A percentile compares a stretch with the other conserved stretches of the same genome.
These are phyloP conservation scores for Ptilorrhoa leucosticta DNA, from an alignment of 2,113 vertebrate genomes.

Conservation along the genomic window DNA sequence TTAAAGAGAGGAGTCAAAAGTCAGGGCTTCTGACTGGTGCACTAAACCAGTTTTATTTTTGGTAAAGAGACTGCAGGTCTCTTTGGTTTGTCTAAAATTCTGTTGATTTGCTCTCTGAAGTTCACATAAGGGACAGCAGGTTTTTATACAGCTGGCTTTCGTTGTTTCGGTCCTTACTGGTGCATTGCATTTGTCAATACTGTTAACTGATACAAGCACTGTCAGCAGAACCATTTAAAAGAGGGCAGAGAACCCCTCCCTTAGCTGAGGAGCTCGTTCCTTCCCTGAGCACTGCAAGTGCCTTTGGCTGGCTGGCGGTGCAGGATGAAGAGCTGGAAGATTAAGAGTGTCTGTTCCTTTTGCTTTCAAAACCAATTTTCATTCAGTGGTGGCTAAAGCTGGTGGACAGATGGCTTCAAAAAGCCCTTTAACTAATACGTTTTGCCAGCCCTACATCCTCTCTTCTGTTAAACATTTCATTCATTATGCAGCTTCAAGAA, in stretches of 20 bases:
- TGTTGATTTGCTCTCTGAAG: neutral
- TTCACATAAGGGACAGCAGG: neutral
- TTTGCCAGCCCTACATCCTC: constrained; percentile 59
- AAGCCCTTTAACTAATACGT: constrained; percentile 57
- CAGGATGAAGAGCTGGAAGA: constrained; percentile 39
- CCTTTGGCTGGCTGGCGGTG: neutral
- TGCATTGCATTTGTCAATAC: neutral
- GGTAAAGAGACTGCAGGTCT: neutral
- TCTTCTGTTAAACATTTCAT: constrained; percentile 55
- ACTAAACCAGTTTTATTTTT: neutral
- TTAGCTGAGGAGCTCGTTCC: neutral
- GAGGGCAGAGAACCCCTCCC: neutral
- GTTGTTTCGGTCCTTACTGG: neutral
- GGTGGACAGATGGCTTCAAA: constrained; percentile 58
- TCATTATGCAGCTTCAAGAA: constrained; percentile 47
- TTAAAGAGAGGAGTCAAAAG: neutral
- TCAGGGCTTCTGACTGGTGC: neutral
- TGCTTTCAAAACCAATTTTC: constrained; percentile 33
- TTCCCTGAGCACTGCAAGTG: neutral
- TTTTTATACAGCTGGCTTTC: neutral
- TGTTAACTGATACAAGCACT: neutral
- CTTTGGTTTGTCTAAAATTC: neutral
- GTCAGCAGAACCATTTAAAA: neutral
- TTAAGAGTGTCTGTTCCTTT: constrained; percentile 25
- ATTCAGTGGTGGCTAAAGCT: constrained; percentile 52